Percentiles rank a stretch among this genome's conserved stretches.
These are phyloP conservation scores for Tetheella fluctuosa DNA, from an alignment of 2,888 invertebrate species.

Conservation along the genomic window DNA sequence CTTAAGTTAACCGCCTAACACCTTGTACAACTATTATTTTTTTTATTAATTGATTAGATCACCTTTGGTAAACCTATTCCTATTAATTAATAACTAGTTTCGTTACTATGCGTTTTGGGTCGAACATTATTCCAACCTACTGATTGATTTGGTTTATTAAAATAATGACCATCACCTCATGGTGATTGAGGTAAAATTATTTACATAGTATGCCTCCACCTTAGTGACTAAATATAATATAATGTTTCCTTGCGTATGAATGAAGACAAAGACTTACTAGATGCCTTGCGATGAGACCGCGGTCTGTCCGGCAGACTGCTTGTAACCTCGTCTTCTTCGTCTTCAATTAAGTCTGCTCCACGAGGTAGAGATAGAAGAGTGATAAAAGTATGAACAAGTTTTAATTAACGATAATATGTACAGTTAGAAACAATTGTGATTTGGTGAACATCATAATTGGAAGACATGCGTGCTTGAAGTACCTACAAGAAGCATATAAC, in stretches of 20 bases:
- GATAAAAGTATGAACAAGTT: slow-evolving; percentile 48
- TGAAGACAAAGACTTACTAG: slow-evolving; percentile 81
- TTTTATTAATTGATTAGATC: not conserved
- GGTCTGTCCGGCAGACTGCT: slow-evolving; percentile 76
- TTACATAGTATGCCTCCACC: slow-evolving; percentile 35
- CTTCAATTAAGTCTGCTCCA: slow-evolving; percentile 83
- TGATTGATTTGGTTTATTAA: not conserved
- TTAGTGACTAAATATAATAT: slow-evolving; percentile 18
- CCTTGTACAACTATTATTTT: too few relatives aligned
- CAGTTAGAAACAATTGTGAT: slow-evolving; percentile 41
- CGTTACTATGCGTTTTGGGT: not conserved
- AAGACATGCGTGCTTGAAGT: slow-evolving; percentile 45
- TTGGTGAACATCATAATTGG: slow-evolving; percentile 42
- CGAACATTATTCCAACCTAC: not conserved
- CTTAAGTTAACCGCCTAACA: too few relatives aligned
- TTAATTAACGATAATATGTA: slow-evolving; percentile 48
- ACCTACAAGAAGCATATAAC: slow-evolving; percentile 59
- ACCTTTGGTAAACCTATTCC: not conserved
- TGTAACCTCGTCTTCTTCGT: slow-evolving; percentile 82
- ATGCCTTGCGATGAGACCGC: slow-evolving; percentile 80
- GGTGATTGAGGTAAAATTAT: not conserved
- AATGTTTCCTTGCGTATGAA: slow-evolving; percentile 28
- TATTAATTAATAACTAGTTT: not conserved
- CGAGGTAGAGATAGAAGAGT: slow-evolving; percentile 33
- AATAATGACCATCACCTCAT: not conserved